These are phyloP conservation scores for Apoda limacodes DNA, from an alignment of 2,888 invertebrate genomes.

Conservation along the genomic window DNA sequence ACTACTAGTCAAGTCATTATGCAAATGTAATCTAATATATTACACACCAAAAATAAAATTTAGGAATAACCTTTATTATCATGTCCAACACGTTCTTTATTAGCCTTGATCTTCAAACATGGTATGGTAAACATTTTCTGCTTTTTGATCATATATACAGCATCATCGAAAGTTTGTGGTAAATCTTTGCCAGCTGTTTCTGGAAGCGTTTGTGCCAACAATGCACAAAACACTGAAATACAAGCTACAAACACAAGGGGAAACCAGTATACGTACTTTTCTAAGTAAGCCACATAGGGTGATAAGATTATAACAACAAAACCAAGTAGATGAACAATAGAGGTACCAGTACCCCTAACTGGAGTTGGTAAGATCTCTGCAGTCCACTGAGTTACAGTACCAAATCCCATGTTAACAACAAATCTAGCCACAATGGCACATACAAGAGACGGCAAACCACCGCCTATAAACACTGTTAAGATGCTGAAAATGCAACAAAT, in stretches of 20 bases:
- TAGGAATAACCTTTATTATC: too few relatives aligned
- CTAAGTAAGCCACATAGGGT: conserved; percentile 43
- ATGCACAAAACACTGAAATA: conserved; percentile 27
- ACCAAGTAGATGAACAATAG: conserved; percentile 40
- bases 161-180: conserved; percentile 50
- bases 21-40: too few relatives aligned
- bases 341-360: conserved; percentile 39
- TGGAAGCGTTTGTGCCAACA: conserved; percentile 33
- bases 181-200: conserved; percentile 46
- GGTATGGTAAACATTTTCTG: conserved; percentile 37
- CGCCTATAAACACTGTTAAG: conserved; percentile 31
- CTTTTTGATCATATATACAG: conserved; percentile 33
- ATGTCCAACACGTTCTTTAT: too few relatives aligned
- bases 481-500: conserved; percentile 33
- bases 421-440: conserved; percentile 45
- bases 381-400: conserved; percentile 39
- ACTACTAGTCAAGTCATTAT: too few relatives aligned
- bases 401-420: conserved; percentile 36
- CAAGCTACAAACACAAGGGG: conserved; percentile 35
- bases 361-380: conserved; percentile 46
- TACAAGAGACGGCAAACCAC: conserved; percentile 34
- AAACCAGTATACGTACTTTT: conserved; percentile 33
- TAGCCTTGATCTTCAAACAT: conserved; percentile 26
- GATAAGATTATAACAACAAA: conserved; percentile 38
- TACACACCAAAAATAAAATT: too few relatives aligned